A percentile compares a stretch with the other conserved stretches of the same genome.
phyloP scores from a whole-genome alignment of 2,113 vertebrate species.

The Oreochromis spilurus region DNA sequence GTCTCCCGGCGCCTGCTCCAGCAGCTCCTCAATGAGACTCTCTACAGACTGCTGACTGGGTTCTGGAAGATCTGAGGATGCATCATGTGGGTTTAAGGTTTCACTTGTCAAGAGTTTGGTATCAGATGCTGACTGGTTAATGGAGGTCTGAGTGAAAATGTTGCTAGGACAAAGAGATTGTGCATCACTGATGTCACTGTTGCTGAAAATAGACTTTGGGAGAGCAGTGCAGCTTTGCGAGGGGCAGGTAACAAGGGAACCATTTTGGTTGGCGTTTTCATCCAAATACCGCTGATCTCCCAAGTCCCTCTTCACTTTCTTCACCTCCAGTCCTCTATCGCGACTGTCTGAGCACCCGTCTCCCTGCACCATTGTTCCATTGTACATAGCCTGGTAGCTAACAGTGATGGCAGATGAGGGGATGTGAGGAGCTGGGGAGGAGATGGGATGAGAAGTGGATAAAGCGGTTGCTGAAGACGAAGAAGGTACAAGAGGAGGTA shows the following conservation, averaged over 20 bases:
- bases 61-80: constrained; percentile 27
- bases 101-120: neutral
- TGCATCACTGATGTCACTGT: constrained; percentile 19
- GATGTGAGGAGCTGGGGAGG: constrained; percentile 4
- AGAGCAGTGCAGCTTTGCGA: constrained; percentile 20
- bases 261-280: constrained; percentile 64
- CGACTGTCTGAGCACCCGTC: constrained; percentile 57
- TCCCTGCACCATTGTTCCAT: constrained; percentile 55
- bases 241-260: constrained; percentile 31
- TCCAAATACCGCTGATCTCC: constrained; percentile 46
- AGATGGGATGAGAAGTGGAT: neutral
- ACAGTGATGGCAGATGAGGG: constrained; percentile 25
- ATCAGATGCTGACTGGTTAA: neutral
- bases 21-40: constrained; percentile 78
- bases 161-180: constrained; percentile 20
- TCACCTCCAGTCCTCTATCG: constrained; percentile 73
- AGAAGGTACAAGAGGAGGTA: constrained; percentile 48
- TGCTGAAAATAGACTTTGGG: constrained; percentile 33
- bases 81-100: neutral
- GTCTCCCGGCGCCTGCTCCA: constrained; percentile 71
- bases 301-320: constrained; percentile 79
- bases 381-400: constrained; percentile 55
- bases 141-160: constrained; percentile 19
- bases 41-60: constrained; percentile 71
- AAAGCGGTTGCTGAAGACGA: constrained; percentile 7